These are phyloP conservation scores for Limnothrissa miodon DNA, from an alignment of 2,113 vertebrate species.

Conservation along the genomic window DNA sequence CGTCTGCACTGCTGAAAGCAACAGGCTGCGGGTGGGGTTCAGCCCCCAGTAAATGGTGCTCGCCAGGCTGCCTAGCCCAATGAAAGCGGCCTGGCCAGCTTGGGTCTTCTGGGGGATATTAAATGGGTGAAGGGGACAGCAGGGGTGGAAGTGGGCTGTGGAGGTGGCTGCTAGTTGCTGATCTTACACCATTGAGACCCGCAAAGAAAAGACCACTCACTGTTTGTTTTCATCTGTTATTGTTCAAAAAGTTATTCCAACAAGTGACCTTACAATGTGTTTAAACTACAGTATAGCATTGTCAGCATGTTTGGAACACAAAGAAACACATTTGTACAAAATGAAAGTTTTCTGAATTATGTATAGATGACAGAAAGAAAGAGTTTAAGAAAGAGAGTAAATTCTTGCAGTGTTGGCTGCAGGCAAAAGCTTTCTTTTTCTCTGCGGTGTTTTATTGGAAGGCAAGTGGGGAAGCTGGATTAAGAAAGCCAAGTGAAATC, in stretches of 20 bases:
- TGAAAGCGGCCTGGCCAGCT: constrained; percentile 74
- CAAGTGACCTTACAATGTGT: neutral
- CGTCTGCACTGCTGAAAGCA: constrained; percentile 79
- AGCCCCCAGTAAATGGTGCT: constrained; percentile 81
- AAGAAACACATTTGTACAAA: neutral
- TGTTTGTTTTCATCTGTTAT: neutral
- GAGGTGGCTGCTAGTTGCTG: neutral
- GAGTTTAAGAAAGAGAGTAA: constrained; percentile 23
- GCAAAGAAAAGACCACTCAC: neutral
- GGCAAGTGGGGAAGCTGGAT: constrained; percentile 61
- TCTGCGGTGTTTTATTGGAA: constrained; percentile 44
- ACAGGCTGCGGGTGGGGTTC: constrained; percentile 82
- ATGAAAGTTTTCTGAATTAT: neutral
- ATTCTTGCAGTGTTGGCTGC: constrained; percentile 29
- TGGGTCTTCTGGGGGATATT: constrained; percentile 85
- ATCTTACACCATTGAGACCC: neutral
- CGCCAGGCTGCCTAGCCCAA: constrained; percentile 82
- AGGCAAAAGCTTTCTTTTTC: constrained; percentile 30
- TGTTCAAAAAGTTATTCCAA: neutral
- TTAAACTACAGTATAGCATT: neutral
- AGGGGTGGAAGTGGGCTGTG: constrained; percentile 1
- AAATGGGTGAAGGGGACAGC: constrained; percentile 69
- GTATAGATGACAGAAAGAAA: constrained; percentile 21
- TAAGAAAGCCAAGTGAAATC: constrained; percentile 73
- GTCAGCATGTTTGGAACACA: neutral